Conservation (phyloP, 2,888 invertebrate species). For the Brachypterus glaber region DNA sequence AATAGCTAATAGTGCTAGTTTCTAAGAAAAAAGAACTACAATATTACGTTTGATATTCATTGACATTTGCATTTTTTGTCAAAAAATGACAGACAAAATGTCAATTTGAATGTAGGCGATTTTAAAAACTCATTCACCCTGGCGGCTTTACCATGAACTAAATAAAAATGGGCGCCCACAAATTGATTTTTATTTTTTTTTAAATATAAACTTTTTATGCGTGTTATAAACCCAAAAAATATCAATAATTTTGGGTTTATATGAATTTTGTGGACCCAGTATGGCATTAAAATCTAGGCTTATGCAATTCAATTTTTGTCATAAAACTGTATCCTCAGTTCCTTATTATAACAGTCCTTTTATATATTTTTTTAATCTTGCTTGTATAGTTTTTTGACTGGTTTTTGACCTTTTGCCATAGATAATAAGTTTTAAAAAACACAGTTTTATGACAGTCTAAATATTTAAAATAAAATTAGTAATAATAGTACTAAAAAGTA, state of each 20-base stretch:
- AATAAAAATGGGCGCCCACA: too few species aligned
- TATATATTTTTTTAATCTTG: slow-evolving; percentile 11
- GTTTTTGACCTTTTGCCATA: slow-evolving; percentile 18
- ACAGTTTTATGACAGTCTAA: slow-evolving; percentile 15
- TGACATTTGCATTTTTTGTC: slow-evolving; percentile 3
- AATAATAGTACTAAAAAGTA: too few species aligned
- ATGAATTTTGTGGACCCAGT: too few species aligned
- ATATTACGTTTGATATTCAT: slow-evolving; percentile 5
- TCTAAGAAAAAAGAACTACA: background rate
- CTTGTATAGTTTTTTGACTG: slow-evolving; percentile 11
- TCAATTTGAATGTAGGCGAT: too few species aligned
- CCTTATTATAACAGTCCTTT: slow-evolving; percentile 11
- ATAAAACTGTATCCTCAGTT: slow-evolving; percentile 16
- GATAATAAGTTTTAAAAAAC: too few species aligned
- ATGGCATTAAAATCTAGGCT: too few species aligned
- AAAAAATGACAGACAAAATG: too few species aligned
- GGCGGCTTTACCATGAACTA: slow-evolving; percentile 9
- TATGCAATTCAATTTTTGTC: slow-evolving; percentile 13
- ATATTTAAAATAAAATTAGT: too few species aligned
- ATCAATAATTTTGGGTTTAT: too few species aligned
- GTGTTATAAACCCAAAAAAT: too few species aligned
- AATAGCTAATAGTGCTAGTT: slow-evolving; percentile 4
- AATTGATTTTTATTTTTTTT: too few species aligned
- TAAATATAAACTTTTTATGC: too few species aligned
- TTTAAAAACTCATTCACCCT: slow-evolving; percentile 7